Conservation (phyloP, 2,113 vertebrate species). For the Xyrauchen texanus region DNA sequence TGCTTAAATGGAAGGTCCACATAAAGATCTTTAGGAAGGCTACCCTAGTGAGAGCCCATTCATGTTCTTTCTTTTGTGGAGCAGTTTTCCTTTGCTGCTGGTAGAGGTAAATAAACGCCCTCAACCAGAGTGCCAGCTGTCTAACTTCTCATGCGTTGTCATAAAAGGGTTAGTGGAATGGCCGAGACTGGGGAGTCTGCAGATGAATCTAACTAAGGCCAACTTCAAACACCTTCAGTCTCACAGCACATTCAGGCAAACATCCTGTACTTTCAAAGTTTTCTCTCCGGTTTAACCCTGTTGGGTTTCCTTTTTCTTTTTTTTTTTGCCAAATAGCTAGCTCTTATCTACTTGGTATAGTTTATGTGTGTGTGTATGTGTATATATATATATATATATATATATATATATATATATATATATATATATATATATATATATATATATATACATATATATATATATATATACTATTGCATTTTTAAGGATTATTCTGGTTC, state of each 20-base stretch:
- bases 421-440: too few relatives aligned
- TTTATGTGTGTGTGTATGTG: too few relatives aligned
- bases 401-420: too few relatives aligned
- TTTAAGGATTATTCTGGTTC: too few relatives aligned
- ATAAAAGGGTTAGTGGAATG: conserved; percentile 34
- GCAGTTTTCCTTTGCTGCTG: conserved; percentile 26
- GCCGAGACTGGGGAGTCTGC: neutral
- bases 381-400: too few relatives aligned
- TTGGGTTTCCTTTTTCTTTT: neutral
- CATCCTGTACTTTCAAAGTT: neutral
- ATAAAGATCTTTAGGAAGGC: conserved; percentile 16
- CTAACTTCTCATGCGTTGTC: conserved; percentile 31
- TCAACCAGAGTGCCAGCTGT: conserved; percentile 45
- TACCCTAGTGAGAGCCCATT: conserved; percentile 29
- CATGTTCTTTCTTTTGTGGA: conserved; percentile 28
- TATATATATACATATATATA: too few relatives aligned
- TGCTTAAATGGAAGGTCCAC: conserved; percentile 6
- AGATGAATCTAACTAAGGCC: conserved; percentile 15
- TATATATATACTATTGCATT: too few relatives aligned
- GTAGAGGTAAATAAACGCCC: conserved; percentile 35
- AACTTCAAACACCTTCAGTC: conserved; percentile 28
- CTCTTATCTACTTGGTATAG: neutral
- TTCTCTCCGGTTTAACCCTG: neutral
- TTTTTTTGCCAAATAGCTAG: neutral
- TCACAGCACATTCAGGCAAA: neutral